These are phyloP conservation scores for Sardinella longiceps DNA, from an alignment of 2,797 vertebrate species.

Conservation along the genomic window DNA sequence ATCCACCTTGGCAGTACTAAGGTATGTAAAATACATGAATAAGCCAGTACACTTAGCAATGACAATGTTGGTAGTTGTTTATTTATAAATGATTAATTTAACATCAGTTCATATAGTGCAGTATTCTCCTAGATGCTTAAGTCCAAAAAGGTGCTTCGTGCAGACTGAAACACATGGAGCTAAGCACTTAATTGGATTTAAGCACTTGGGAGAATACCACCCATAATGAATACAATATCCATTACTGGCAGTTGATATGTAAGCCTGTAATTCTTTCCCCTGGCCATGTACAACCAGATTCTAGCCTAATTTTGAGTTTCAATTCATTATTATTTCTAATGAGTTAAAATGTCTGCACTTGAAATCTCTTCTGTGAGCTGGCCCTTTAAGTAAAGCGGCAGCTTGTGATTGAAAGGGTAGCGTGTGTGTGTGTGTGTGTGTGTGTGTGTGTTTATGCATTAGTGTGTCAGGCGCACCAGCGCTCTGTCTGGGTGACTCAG, in stretches of 20 bases:
- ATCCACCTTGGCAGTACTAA: neutral
- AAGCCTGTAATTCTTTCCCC: neutral
- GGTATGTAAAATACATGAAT: neutral
- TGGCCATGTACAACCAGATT: neutral
- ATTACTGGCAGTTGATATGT: too few relatives aligned
- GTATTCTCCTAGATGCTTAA: too few relatives aligned
- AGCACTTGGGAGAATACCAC: too few relatives aligned
- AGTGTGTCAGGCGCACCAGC: conserved; percentile 67
- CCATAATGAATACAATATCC: too few relatives aligned
- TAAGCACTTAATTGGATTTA: too few relatives aligned
- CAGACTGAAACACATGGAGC: too few relatives aligned
- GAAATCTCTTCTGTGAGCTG: conserved; percentile 34
- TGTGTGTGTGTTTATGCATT: conserved; percentile 53
- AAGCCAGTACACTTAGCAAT: neutral
- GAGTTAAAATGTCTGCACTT: neutral
- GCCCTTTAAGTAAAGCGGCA: conserved; percentile 63
- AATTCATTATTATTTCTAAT: neutral
- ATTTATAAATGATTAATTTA: too few relatives aligned
- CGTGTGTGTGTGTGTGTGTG: conserved; percentile 62
- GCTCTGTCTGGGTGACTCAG: conserved; percentile 46
- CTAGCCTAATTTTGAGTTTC: neutral
- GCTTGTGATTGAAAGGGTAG: conserved; percentile 65
- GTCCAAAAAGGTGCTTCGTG: too few relatives aligned
- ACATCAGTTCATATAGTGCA: too few relatives aligned
- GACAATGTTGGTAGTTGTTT: neutral